Percentiles rank a stretch among this genome's conserved stretches.
Evolutionary conservation across 2,888 invertebrate species (phyloP).

Genomic region (Idaea straminata): DNA sequence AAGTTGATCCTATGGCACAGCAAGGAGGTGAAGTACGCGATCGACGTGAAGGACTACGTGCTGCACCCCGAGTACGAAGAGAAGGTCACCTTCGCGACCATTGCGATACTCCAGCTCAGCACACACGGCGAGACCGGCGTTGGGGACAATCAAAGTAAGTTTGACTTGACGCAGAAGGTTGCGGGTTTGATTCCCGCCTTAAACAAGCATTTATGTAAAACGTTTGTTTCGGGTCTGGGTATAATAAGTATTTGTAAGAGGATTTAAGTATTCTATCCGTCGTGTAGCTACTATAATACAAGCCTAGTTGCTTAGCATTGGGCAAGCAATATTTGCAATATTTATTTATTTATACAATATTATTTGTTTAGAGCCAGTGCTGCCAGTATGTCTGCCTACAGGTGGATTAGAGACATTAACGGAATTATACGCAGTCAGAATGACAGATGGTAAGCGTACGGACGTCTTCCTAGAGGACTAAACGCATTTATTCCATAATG

Average conservation of each 20-base stretch:
- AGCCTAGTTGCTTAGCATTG: no score
- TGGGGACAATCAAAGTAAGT: constrained; percentile 31
- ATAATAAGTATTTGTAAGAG: no score
- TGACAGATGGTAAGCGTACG: constrained; percentile 46
- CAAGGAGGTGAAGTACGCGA: constrained; percentile 31
- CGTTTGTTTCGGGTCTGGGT: constrained; percentile 5
- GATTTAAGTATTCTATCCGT: no score
- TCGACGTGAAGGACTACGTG: constrained; percentile 47
- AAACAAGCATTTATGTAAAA: not conserved
- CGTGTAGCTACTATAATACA: no score
- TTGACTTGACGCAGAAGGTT: not conserved
- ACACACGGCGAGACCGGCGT: constrained; percentile 30
- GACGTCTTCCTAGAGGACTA: not conserved
- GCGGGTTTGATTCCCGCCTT: no score
- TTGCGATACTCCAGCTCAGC: constrained; percentile 49
- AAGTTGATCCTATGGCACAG: constrained; percentile 52
- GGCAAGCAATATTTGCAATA: no score
- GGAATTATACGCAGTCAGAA: constrained; percentile 45
- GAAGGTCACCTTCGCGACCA: constrained; percentile 41
- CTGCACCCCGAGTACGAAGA: constrained; percentile 52
- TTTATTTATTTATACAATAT: not conserved
- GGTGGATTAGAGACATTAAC: constrained; percentile 37
- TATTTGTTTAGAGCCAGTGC: constrained; percentile 37
- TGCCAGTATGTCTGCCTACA: constrained; percentile 50
- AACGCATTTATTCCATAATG: no score